Evolutionary conservation across 2,113 vertebrate genomes (phyloP), one percentile per base, ranked within the genome.

Genomic region (Corythornis vintsioides): DNA sequence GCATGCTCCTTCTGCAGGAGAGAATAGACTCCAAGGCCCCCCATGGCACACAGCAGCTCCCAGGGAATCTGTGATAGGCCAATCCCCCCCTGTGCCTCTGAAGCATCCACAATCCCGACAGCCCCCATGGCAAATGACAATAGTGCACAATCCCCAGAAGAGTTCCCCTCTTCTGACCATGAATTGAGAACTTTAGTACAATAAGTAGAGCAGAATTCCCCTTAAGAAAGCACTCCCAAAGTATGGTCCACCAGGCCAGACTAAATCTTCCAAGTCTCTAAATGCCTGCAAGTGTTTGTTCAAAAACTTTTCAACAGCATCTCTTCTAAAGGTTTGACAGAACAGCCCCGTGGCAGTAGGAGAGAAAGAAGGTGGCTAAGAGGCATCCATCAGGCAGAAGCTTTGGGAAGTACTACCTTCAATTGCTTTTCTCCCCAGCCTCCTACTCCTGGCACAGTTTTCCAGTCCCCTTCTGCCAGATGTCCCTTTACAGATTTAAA

Each of bases 101-200:
- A 95, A 95, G 60, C 73, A 88, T 88, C 88, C 86, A 64, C 92
- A 90, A 10, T 64, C 90, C 92, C 53, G 19, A 94, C 90, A 95
- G 92, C 61, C 96, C 94, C 92, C 93, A 93, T 53, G 94, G 93
- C 92, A 95, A 95, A 96, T 93, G 72, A 95, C 96, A 96, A 96
- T 95, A 95, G 93, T 21, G n/a, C 35, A 90, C 79, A 95, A 95
- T 95, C 92, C 96, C 94, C 96, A 40, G 56, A 94, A 95, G 94
- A 86, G 76, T 94, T 95, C 88, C 96, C 94, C 69, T 65, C 92
- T 92, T 88, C 83, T 93, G 92, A 90, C 87, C 94, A 90, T 93
- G 73, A 95, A 95, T 86, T 92, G 89, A 90, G 86, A 93, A 86
- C 61, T 90, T 94, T 93, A 81, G 95, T 95, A 93, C 88, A 95